These are phyloP conservation scores for Tetragnatha versicolor DNA, from an alignment of 1,140 invertebrate genomes.

Conservation along the genomic window DNA sequence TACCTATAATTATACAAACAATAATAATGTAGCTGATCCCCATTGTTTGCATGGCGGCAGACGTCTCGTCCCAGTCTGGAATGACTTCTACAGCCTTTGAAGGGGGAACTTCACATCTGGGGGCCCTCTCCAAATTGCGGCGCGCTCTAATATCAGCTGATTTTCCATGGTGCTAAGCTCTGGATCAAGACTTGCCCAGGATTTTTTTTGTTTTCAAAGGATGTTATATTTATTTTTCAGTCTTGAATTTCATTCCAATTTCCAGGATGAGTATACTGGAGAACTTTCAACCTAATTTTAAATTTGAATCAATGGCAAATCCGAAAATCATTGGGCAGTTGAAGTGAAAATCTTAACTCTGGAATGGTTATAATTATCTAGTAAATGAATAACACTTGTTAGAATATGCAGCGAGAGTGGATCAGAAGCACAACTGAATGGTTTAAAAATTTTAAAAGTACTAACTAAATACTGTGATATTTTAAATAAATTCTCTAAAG, in stretches of 20 bases:
- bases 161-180: background rate
- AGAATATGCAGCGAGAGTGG: too few relatives aligned
- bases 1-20: slow-evolving; percentile 27
- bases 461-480: slow-evolving; percentile 4
- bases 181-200: background rate
- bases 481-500: slow-evolving; percentile 5
- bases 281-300: background rate
- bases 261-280: background rate
- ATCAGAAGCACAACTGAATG: too few relatives aligned
- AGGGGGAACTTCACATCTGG: slow-evolving; percentile 1
- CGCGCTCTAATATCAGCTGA: slow-evolving; percentile 27
- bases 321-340: background rate
- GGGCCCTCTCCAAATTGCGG: slow-evolving; percentile 30
- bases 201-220: background rate
- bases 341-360: background rate
- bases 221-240: background rate
- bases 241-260: background rate
- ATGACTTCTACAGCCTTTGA: slow-evolving; percentile 34
- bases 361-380: too few relatives aligned
- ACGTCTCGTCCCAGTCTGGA: slow-evolving; percentile 50
- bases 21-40: slow-evolving; percentile 38
- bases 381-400: too few relatives aligned
- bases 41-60: slow-evolving; percentile 49
- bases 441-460: slow-evolving; percentile 13
- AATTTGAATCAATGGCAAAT: background rate